These are phyloP conservation scores for Catostylus mosaicus DNA, from an alignment of 30 jellyfish, hydroid and myxozoan species.

Conservation along the genomic window DNA sequence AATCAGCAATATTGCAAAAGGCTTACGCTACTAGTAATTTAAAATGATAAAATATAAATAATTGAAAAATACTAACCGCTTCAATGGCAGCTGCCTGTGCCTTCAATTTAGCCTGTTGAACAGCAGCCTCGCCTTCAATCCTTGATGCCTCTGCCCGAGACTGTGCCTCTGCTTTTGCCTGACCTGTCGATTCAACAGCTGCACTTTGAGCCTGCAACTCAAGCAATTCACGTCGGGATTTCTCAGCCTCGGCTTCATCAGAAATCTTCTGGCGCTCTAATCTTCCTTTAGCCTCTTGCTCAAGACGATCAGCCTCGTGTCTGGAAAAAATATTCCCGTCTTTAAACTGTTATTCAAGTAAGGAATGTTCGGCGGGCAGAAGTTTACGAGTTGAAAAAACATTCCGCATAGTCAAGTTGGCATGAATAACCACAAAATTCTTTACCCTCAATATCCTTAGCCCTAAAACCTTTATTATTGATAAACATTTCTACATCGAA, in stretches of 20 bases:
- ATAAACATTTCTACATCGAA: too few relatives aligned
- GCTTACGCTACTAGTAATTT: too few relatives aligned
- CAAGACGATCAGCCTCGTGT: conserved; percentile 98
- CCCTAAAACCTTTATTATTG: too few relatives aligned
- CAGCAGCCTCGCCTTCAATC: conserved; percentile 99
- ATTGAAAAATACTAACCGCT: conserved; percentile 73
- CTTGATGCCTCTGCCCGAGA: conserved; percentile 99
- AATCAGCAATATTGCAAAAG: too few relatives aligned
- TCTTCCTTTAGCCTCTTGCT: conserved; percentile 98
- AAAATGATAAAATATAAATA: too few relatives aligned
- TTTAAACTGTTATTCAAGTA: neutral
- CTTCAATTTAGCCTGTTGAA: conserved; percentile 94
- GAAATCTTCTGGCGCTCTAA: conserved; percentile 95
- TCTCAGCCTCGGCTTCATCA: conserved; percentile 98
- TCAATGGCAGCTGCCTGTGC: conserved; percentile 91
- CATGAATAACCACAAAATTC: too few relatives aligned
- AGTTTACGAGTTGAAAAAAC: too few relatives aligned
- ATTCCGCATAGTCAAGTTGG: too few relatives aligned
- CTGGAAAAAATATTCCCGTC: conserved; percentile 28
- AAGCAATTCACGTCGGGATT: conserved; percentile 93
- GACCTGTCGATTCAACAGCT: conserved; percentile 99
- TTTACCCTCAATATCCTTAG: too few relatives aligned
- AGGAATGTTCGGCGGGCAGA: too few relatives aligned
- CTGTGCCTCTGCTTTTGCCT: conserved; percentile 98
- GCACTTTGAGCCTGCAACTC: conserved; percentile 97